A percentile compares a stretch with the other conserved stretches of the same genome.
Evolutionary conservation across 2,888 invertebrate species (phyloP).

Genomic region (Xiphydria camelus): DNA sequence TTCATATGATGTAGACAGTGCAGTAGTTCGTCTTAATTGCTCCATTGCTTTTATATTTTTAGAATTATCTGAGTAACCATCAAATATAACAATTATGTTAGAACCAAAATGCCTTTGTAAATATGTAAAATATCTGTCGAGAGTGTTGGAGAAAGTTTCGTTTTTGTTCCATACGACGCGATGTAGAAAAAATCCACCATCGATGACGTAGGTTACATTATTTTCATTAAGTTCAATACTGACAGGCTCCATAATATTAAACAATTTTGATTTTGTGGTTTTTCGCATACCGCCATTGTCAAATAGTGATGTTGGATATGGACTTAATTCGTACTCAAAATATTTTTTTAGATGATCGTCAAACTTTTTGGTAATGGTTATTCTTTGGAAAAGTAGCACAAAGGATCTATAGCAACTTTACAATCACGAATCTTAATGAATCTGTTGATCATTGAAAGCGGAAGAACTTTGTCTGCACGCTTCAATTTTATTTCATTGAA

Average conservation of each 20-base stretch:
- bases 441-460: conserved; percentile 5
- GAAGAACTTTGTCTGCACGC: conserved; percentile 34
- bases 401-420: too few species aligned
- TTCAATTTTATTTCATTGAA: conserved; percentile 34
- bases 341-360: conserved; percentile 34
- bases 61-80: too few species aligned
- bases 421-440: conserved; percentile 9
- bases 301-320: conserved; percentile 21
- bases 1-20: too few species aligned
- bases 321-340: conserved; percentile 23
- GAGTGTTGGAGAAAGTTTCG: too few species aligned
- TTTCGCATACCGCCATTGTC: conserved; percentile 31
- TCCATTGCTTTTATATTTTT: too few species aligned
- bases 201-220: conserved; percentile 32
- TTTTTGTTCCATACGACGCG: too few species aligned
- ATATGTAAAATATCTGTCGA: too few species aligned
- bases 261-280: conserved; percentile 14
- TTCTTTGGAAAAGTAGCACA: conserved; percentile 48
- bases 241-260: conserved; percentile 21
- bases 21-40: too few species aligned
- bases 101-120: too few species aligned
- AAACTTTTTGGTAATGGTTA: conserved; percentile 30
- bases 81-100: too few species aligned
- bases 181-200: conserved; percentile 40
- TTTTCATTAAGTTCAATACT: conserved; percentile 26